Evolutionary conservation across 2,113 vertebrate species (phyloP).

Genomic region (Lasiurus cinereus): DNA sequence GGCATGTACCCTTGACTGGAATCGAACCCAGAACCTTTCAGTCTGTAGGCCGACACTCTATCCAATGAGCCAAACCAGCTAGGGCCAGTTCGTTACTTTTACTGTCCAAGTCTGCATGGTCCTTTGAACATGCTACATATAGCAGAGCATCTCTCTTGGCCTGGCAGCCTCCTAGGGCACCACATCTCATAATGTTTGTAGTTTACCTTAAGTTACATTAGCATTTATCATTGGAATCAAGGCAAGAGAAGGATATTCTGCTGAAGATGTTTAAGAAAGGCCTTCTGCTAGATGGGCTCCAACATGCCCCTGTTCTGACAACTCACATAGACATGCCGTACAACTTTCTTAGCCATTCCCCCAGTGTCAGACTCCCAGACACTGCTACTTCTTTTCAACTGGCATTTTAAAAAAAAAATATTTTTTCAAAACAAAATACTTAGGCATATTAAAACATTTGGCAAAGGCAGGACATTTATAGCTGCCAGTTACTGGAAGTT

Average conservation of each 20-base stretch:
- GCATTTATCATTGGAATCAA: neutral
- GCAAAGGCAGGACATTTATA: neutral
- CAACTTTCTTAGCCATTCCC: neutral
- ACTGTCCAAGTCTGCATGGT: neutral
- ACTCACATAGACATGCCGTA: neutral
- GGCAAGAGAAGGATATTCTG: neutral
- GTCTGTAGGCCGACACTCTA: too few species aligned
- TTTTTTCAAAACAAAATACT: constrained; percentile 22
- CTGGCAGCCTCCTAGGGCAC: neutral
- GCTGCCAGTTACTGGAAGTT: neutral
- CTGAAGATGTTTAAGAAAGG: neutral
- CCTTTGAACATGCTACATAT: neutral
- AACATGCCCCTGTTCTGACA: neutral
- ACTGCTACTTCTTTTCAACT: neutral
- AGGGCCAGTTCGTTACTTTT: neutral
- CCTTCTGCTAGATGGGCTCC: neutral
- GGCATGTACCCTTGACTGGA: too few species aligned
- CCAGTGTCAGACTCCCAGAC: neutral
- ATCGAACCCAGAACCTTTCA: too few species aligned
- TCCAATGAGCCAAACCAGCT: too few species aligned
- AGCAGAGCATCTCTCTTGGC: neutral
- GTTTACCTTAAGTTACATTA: neutral
- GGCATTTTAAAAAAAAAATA: constrained; percentile 30
- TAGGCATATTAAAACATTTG: neutral
- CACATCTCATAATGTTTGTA: neutral